Evolutionary conservation across 2,113 vertebrate genomes (phyloP).

Genomic region (Meriones unguiculatus): DNA sequence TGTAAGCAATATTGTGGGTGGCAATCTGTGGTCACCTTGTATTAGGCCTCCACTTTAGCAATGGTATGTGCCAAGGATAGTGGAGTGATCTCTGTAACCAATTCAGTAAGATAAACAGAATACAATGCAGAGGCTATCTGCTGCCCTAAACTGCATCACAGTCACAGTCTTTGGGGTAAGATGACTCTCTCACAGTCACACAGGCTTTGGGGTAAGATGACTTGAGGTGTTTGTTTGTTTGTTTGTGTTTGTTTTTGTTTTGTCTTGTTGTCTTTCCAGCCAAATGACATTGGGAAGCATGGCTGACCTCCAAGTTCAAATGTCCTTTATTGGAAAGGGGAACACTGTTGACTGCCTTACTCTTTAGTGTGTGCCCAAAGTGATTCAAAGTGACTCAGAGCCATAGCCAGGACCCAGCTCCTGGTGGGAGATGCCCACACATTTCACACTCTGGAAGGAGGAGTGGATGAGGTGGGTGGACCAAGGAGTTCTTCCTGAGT

Average conservation of each 20-base stretch:
- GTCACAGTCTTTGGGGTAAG: neutral
- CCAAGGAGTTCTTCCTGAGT: neutral
- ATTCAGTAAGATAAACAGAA: neutral
- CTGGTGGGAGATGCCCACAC: neutral
- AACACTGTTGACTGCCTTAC: neutral
- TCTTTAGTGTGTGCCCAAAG: neutral
- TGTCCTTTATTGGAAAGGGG: neutral
- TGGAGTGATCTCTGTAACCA: neutral
- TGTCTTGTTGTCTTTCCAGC: neutral
- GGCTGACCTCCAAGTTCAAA: neutral
- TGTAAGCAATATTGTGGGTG: neutral
- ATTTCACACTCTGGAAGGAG: fast-evolving
- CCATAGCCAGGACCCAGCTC: neutral
- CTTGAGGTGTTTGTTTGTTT: neutral
- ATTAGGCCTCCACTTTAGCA: neutral
- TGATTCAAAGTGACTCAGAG: neutral
- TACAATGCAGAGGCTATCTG: neutral
- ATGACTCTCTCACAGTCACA: neutral
- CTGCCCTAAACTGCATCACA: fast-evolving
- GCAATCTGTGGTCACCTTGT: neutral
- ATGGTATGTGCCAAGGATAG: neutral
- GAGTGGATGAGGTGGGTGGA: no score
- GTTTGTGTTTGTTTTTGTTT: no score
- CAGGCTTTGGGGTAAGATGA: neutral
- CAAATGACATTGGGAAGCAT: no score